These are phyloP conservation scores for Entelurus aequoreus DNA, from an alignment of 2,113 vertebrate genomes.

Conservation along the genomic window DNA sequence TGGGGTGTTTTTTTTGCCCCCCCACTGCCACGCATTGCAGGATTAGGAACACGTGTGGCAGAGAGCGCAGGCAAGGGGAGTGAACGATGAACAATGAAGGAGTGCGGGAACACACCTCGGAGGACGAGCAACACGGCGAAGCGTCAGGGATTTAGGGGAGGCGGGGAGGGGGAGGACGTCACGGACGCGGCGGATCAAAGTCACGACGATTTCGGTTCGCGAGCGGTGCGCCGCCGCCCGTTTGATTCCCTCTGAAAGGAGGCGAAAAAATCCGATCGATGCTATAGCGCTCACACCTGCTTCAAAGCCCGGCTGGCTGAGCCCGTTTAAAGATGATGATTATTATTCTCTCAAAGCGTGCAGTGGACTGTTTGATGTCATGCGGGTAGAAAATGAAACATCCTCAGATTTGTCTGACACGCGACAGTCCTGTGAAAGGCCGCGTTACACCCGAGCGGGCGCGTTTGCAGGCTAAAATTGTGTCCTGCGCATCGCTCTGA, in stretches of 20 bases:
- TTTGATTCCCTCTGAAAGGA: slow-evolving; percentile 54
- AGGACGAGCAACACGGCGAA: slow-evolving; percentile 43
- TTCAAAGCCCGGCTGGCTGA: slow-evolving; percentile 42
- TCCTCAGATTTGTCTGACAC: too few relatives aligned
- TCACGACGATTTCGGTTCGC: slow-evolving; percentile 35
- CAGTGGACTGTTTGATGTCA: slow-evolving; percentile 50
- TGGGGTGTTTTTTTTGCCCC: too few relatives aligned
- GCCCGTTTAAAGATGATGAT: slow-evolving; percentile 29
- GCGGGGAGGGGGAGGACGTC: slow-evolving; percentile 39
- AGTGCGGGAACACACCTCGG: slow-evolving; percentile 49
- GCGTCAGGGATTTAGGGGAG: slow-evolving; percentile 46
- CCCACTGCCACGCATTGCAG: too few relatives aligned
- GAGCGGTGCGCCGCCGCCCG: slow-evolving; percentile 9
- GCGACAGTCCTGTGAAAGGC: too few relatives aligned
- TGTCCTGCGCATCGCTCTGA: too few relatives aligned
- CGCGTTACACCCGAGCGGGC: too few relatives aligned
- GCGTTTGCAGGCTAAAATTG: too few relatives aligned
- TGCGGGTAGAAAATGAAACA: not conserved
- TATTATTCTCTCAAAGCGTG: slow-evolving; percentile 33
- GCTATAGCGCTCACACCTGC: not conserved
- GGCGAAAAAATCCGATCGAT: slow-evolving; percentile 32
- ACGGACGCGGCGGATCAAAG: slow-evolving; percentile 59
- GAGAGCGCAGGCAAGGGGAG: too few relatives aligned
- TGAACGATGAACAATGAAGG: not conserved
- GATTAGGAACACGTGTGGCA: too few relatives aligned